Evolutionary conservation across 1,140 invertebrate species (phyloP).

Genomic region (Helicoverpa zea): DNA sequence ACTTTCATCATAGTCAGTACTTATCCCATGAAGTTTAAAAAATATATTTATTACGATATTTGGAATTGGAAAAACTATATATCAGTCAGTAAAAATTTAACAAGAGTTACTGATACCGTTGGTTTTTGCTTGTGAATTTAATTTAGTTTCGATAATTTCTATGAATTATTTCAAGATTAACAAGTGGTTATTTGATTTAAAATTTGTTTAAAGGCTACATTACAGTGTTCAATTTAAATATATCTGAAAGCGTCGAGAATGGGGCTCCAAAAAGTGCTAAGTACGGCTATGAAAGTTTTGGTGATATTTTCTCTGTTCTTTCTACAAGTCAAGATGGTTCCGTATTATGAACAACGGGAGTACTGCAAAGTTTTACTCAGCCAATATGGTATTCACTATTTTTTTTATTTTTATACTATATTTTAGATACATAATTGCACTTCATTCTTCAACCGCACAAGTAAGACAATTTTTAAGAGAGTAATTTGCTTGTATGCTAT

Average conservation of each 20-base stretch:
- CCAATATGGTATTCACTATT: constrained; percentile 72
- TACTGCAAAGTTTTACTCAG: constrained; percentile 63
- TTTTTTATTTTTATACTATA: constrained; percentile 4
- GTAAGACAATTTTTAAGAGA: too few species aligned
- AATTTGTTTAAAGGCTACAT: neutral
- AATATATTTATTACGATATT: neutral
- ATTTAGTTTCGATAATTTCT: neutral
- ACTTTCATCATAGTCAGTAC: neutral
- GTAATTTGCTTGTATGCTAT: too few species aligned
- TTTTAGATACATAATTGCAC: neutral
- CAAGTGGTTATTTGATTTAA: too few species aligned
- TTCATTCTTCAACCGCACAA: too few species aligned
- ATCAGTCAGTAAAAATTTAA: neutral
- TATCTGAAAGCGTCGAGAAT: constrained; percentile 4
- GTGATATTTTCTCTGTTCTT: constrained; percentile 1
- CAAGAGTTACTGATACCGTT: neutral
- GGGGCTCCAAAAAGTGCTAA: constrained; percentile 19
- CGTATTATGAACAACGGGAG: constrained; percentile 1
- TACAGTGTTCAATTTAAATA: neutral
- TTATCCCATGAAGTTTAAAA: neutral
- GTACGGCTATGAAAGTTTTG: neutral
- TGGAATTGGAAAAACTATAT: neutral
- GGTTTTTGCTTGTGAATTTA: neutral
- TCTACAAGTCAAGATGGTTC: neutral
- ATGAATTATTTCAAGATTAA: constrained; percentile 2